A percentile compares a stretch with the other conserved stretches of the same genome.
Evolutionary conservation across 2,888 invertebrate genomes (phyloP).

Genomic region (Conus canariensis): DNA sequence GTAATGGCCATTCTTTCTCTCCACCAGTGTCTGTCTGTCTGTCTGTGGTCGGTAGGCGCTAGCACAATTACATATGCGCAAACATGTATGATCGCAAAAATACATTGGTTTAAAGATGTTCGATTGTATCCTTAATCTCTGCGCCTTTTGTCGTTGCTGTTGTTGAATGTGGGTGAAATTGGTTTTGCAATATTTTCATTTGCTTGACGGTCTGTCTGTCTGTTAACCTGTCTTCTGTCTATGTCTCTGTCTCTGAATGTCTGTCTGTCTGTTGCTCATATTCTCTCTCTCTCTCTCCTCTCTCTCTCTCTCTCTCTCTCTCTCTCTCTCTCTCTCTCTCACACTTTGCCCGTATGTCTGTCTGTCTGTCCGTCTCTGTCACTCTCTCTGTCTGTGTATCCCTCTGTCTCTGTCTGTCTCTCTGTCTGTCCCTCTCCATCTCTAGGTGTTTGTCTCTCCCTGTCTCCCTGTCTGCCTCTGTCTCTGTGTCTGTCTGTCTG

Average conservation of each 20-base stretch:
- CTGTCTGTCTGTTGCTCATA: background rate
- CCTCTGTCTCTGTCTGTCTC: background rate
- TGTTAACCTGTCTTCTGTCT: background rate
- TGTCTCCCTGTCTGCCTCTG: background rate
- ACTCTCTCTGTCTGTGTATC: background rate
- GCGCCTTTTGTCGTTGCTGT: too few relatives aligned
- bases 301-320: background rate
- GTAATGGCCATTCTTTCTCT: background rate
- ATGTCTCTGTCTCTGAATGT: background rate
- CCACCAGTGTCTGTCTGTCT: background rate
- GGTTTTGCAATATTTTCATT: too few relatives aligned
- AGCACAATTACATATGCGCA: too few relatives aligned
- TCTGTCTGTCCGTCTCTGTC: background rate
- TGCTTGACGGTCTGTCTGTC: too few relatives aligned
- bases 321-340: background rate
- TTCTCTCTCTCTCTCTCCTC: background rate
- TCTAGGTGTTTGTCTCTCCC: background rate
- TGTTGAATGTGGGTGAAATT: too few relatives aligned
- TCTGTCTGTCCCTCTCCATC: background rate
- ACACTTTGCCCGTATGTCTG: background rate
- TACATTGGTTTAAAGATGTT: too few relatives aligned
- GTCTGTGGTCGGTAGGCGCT: too few relatives aligned
- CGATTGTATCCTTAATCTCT: too few relatives aligned
- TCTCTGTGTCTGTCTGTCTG: background rate
- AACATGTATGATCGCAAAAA: too few relatives aligned